phyloP scores from a whole-genome alignment of 53 echinoderm and acorn worm genomes.

The Paracentrotus lividus region DNA sequence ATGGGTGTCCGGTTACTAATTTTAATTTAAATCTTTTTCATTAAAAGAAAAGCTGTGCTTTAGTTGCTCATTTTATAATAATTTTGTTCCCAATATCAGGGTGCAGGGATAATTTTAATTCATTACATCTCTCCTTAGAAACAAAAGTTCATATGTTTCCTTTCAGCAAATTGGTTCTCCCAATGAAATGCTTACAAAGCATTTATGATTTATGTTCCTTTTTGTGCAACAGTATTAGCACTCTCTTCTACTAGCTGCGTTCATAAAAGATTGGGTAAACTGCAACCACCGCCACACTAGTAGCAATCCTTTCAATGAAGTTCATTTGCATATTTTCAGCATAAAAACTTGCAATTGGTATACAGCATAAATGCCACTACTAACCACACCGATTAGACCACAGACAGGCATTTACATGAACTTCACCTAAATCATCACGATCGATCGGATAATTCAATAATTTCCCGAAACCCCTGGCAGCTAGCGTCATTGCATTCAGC shows the following conservation, averaged over 20 bases:
- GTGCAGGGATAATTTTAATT: neutral
- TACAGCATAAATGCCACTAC: neutral
- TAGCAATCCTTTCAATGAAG: neutral
- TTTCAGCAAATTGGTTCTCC: neutral
- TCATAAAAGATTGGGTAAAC: neutral
- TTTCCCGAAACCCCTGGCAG: slow-evolving; percentile 31
- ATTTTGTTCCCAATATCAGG: neutral
- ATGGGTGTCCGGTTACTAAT: neutral
- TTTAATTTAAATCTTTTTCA: neutral
- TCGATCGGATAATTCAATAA: slow-evolving; percentile 50
- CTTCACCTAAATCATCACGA: slow-evolving; percentile 51
- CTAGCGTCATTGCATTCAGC: slow-evolving; percentile 4
- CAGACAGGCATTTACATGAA: slow-evolving; percentile 48
- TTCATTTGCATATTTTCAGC: neutral
- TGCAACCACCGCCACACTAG: neutral
- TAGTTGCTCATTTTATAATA: neutral
- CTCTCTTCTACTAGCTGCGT: too few species aligned
- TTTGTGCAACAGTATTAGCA: too few species aligned
- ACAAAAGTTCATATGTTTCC: neutral
- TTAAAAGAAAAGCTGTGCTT: neutral
- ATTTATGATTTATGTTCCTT: neutral
- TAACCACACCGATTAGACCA: slow-evolving; percentile 13
- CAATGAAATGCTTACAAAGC: neutral
- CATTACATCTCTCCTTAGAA: neutral
- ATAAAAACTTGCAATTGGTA: neutral